Base-by-base conservation (phyloP, 2,113 vertebrate species). In the Tyto alba region DNA sequence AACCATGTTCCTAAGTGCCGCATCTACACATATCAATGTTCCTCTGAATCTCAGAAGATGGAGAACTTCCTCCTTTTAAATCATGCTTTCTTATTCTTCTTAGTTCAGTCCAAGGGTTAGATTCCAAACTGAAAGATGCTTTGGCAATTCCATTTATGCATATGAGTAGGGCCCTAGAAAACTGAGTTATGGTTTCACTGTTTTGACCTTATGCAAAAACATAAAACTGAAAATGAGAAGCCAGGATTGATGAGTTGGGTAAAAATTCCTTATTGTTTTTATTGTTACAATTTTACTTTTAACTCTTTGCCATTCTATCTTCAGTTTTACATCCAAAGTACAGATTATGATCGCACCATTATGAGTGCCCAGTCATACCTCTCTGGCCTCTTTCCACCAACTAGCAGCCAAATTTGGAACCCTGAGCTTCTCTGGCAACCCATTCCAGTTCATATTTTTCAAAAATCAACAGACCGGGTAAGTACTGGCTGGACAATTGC, bases 331-430 rank as follows among this genome's bases (percentile, higher is more conserved):
- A 95, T 99, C n/a, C 98, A 95, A 92, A 99, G 99, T 85, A 99
- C 99, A 20, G 99, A 99, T 86, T 95, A 98, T 10, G 99, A 99
- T 93, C 98, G 99, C 43, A 99, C 99, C n/a, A 97, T 99, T 93
- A 99, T 99, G 99, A 99, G 99, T 21, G 98, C 98, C 43, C 98
- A 98, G 96, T 97, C 98, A 45, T 98, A 98, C 85, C 98, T 99
- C 8, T 99, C 99, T 56, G 99, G 98, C 73, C 98, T 99, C 79
- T 99, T 98, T 94, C 98, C 98, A 82, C 99, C 98, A 16, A 95
- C 85, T n/a, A 97, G 96, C 57, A 89, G 74, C 32, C 97, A 98
- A 47, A 27, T 97, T 67, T 98, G 98, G 98, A 98, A 98, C 14
- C 95, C 97, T 63, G 91, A 95, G 25, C 98, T 99, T 41, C 97